Evolutionary conservation across 2,797 vertebrate species (phyloP).

Genomic region (Pogoniulus pusillus): DNA sequence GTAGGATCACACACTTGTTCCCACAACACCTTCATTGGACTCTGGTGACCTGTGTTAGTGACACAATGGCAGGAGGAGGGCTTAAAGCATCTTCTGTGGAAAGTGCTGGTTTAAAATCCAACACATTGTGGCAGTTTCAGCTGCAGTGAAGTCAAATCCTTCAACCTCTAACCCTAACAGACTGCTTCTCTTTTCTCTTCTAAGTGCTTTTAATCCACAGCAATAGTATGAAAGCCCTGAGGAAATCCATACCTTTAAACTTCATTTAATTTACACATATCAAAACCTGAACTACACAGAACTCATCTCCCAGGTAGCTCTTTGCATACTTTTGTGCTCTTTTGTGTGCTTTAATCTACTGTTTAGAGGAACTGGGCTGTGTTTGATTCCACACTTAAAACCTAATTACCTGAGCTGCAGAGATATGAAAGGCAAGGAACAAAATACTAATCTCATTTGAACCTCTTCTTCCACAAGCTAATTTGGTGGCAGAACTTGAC

Average conservation of each 20-base stretch:
- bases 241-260: background rate
- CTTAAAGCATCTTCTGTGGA: background rate
- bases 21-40: background rate
- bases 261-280: background rate
- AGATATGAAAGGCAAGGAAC: background rate
- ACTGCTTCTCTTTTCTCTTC: background rate
- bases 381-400: conserved; percentile 8
- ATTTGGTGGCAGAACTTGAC: background rate
- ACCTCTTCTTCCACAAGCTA: conserved; percentile 2
- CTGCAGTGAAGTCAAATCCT: background rate
- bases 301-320: background rate
- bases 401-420: background rate
- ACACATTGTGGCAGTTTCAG: conserved; percentile 1
- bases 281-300: background rate
- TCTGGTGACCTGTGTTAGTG: background rate
- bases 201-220: background rate
- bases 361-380: background rate
- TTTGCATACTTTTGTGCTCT: background rate
- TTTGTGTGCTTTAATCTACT: background rate
- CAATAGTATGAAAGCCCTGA: background rate
- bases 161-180: background rate
- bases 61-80: conserved; percentile 18
- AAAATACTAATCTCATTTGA: background rate
- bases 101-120: conserved; percentile 9
- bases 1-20: background rate